phyloP scores from a whole-genome alignment of 2,113 vertebrate genomes.

The Vidua macroura region DNA sequence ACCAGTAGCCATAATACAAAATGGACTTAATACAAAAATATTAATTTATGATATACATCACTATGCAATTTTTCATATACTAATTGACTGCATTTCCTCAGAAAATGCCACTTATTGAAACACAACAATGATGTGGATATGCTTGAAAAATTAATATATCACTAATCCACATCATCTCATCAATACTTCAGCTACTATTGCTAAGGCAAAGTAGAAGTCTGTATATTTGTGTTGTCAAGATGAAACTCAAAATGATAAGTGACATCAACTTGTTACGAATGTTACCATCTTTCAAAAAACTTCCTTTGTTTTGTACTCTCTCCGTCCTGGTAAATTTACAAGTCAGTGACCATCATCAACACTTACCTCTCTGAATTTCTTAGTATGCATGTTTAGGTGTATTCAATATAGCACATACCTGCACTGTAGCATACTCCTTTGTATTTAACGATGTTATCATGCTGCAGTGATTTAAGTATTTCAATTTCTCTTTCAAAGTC shows the following conservation, averaged over 20 bases:
- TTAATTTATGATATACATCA: neutral
- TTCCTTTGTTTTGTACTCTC: neutral
- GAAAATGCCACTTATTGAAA: neutral
- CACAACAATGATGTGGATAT: neutral
- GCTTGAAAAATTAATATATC: neutral
- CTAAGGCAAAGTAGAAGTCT: neutral
- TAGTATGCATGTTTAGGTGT: neutral
- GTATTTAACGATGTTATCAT: constrained; percentile 98
- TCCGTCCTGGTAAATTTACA: neutral
- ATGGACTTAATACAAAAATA: neutral
- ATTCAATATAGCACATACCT: constrained; percentile 73
- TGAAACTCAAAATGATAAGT: neutral
- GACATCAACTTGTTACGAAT: neutral
- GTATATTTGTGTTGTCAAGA: neutral
- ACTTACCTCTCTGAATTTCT: neutral
- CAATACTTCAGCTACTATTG: neutral
- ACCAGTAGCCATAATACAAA: neutral
- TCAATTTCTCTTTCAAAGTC: constrained; percentile 98
- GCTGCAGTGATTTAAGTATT: constrained; percentile 95
- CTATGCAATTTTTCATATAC: neutral
- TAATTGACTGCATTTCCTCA: neutral
- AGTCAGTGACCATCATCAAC: neutral
- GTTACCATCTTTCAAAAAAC: neutral
- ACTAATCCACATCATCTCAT: neutral
- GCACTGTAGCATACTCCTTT: constrained; percentile 98